Evolutionary conservation across 2,797 vertebrate genomes (phyloP).

Genomic region (Poeciliopsis infans): DNA sequence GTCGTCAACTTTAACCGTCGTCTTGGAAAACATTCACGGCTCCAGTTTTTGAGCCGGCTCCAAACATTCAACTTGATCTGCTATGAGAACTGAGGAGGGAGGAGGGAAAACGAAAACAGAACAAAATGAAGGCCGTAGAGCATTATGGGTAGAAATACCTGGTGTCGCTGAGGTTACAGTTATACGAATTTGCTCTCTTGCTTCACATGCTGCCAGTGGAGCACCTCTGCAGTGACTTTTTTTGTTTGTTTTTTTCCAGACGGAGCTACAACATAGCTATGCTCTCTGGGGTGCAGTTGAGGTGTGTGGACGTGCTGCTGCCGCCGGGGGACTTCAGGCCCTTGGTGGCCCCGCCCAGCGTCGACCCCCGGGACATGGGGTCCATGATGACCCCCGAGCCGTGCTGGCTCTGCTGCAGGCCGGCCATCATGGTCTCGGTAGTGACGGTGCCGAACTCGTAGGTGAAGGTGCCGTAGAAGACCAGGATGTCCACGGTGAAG

Average conservation of each 20-base stretch:
- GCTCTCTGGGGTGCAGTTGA: slow-evolving; percentile 90
- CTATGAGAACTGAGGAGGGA: slow-evolving; percentile 8
- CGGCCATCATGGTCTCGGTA: slow-evolving; percentile 90
- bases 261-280: slow-evolving; percentile 88
- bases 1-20: neutral
- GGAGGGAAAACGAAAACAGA: neutral
- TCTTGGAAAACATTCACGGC: slow-evolving; percentile 61
- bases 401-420: slow-evolving; percentile 81
- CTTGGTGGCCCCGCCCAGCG: slow-evolving; percentile 75
- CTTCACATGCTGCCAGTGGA: slow-evolving; percentile 19
- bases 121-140: neutral
- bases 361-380: slow-evolving; percentile 64
- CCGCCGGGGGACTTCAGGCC: slow-evolving; percentile 90
- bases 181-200: slow-evolving; percentile 15
- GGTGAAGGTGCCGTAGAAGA: slow-evolving; percentile 97
- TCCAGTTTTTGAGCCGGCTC: slow-evolving; percentile 38
- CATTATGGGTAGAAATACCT: slow-evolving; percentile 29
- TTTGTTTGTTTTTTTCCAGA: neutral
- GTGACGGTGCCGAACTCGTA: slow-evolving; percentile 96
- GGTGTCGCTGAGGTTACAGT: slow-evolving; percentile 33
- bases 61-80: slow-evolving; percentile 46
- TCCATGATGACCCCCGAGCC: slow-evolving; percentile 78
- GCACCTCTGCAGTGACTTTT: slow-evolving; percentile 33
- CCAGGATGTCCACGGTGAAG: slow-evolving; percentile 93
- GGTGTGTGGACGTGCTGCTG: slow-evolving; percentile 88